These are phyloP conservation scores for Knipowitschia caucasica DNA, from an alignment of 2,797 vertebrate species.

Conservation along the genomic window DNA sequence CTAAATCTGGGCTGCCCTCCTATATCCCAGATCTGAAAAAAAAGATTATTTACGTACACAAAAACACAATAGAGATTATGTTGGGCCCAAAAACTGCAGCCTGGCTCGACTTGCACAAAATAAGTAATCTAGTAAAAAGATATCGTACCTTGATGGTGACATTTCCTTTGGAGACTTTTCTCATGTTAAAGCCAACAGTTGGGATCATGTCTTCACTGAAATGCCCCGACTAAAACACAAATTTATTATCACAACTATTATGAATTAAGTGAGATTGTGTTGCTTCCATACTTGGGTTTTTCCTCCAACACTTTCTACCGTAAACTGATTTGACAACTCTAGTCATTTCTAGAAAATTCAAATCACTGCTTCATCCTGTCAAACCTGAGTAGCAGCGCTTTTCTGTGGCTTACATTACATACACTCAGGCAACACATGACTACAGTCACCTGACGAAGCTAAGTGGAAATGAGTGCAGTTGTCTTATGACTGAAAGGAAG, in stretches of 20 bases:
- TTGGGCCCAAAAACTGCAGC: no score
- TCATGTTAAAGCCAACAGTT: slow-evolving; percentile 98
- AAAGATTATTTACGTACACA: slow-evolving; percentile 4
- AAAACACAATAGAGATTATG: no score
- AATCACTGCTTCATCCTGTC: background rate
- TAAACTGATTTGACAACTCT: background rate
- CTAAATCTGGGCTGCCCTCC: slow-evolving; percentile 97
- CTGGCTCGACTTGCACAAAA: no score
- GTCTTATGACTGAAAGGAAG: slow-evolving; percentile 70
- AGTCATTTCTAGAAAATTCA: background rate
- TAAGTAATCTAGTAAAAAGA: no score
- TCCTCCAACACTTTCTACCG: background rate
- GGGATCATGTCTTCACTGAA: slow-evolving; percentile 99
- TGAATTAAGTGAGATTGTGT: no score
- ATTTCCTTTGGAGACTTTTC: slow-evolving; percentile 97
- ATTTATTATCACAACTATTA: no score
- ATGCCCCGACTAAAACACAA: slow-evolving; percentile 86
- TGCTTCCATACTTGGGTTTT: background rate
- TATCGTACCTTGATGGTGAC: slow-evolving; percentile 99
- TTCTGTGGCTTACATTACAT: slow-evolving; percentile 19
- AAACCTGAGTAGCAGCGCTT: background rate
- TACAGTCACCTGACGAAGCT: slow-evolving; percentile 70
- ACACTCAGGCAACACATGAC: slow-evolving; percentile 63
- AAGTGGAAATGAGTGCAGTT: slow-evolving; percentile 67
- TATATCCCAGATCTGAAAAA: slow-evolving; percentile 94